Evolutionary conservation across 2,113 vertebrate genomes (phyloP).

Genomic region (Odontophorus gujanensis): DNA sequence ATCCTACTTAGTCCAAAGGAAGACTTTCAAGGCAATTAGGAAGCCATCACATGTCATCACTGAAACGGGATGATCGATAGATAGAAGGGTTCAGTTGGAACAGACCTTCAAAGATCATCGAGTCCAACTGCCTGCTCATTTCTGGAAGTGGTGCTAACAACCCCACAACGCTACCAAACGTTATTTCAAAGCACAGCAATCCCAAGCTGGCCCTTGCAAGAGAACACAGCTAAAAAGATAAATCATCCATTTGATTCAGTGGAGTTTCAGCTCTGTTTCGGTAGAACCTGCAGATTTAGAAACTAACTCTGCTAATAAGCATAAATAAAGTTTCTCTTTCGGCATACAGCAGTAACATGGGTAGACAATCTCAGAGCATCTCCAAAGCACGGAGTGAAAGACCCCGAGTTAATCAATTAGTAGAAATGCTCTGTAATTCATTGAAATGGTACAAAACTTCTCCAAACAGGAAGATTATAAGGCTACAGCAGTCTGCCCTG

Average conservation of each 20-base stretch:
- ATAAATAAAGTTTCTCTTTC: neutral
- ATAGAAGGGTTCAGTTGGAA: neutral
- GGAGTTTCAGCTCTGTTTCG: neutral
- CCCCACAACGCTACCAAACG: neutral
- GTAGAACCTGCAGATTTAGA: neutral
- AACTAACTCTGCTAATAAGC: neutral
- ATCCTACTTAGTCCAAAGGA: neutral
- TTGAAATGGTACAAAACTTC: neutral
- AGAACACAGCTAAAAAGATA: neutral
- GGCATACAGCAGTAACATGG: accelerated
- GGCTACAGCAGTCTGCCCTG: neutral
- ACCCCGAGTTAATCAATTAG: neutral
- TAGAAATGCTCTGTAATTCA: neutral
- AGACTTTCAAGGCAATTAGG: neutral
- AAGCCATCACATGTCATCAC: neutral
- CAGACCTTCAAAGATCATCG: neutral
- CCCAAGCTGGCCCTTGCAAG: neutral
- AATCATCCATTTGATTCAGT: neutral
- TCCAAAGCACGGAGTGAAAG: neutral
- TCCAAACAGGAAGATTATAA: neutral
- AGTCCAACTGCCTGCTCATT: neutral
- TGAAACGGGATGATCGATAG: neutral
- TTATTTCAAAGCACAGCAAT: neutral
- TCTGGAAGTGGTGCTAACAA: neutral
- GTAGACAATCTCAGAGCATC: neutral